Evolutionary conservation across 2,888 invertebrate genomes (phyloP), one percentile per base, ranked within the genome.

Genomic region (Mythimna pallens): DNA sequence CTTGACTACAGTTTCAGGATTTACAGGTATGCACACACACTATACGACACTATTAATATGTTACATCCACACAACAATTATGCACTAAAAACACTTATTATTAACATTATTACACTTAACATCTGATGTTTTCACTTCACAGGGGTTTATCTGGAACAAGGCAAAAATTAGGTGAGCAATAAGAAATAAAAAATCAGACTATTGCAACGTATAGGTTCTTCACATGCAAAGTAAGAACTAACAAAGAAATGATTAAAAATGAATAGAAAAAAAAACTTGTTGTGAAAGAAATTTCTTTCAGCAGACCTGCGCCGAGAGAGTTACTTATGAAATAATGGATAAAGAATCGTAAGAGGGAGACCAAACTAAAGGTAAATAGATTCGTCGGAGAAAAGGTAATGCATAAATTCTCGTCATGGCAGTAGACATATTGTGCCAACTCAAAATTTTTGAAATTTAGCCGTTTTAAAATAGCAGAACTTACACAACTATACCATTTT

Each of bases 1-100:
- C 88, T 95, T 97, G 92, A 85, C 68, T 17, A 30, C 22, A 59
- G 47, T 25, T 36, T n/a, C 36, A 22, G 10, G 36, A 9, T 22
- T 62, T 17, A 57, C 12, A 20, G 50, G 10, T 61, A 43, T 40
- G 10, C 69, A 86, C 80, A 79, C 5, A 67, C 88, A 64, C 88
- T 87, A 83, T 83, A 86, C 89, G 88, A 87, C 88, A 79, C 86
- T 84, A 86, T 61, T 61, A 36, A 85, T 7, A 73, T 79, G 74
- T 76, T 78, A 79, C 70, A 81, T 84, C 69, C 84, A 77, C 76
- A 67, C 43, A 66, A 76, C 55, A 72, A 77, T 66, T 66, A 66
- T 54, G 22, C 81, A 77, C 80, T 68, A 78, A 12, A 54, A 70
- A 66, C 75, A 81, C 76, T 79, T 40, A 76, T 57, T 59, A 59